Base-by-base conservation (phyloP, 2,797 vertebrate genomes). In the Ispidina picta region DNA sequence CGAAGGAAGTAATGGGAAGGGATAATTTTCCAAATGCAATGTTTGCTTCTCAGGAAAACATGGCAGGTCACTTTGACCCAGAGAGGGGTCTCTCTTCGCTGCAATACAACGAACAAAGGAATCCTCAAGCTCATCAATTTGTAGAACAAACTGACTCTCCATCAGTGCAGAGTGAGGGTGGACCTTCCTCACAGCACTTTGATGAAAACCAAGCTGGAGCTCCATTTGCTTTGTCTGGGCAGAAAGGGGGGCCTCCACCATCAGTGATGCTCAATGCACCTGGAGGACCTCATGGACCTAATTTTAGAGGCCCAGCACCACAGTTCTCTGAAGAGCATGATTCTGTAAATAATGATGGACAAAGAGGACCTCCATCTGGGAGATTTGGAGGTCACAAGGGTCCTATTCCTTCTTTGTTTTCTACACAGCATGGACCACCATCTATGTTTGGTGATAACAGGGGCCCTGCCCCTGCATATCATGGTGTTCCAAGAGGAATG, bases 301-400 rank as follows among this genome's bases (percentile, higher is more conserved):
- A 87, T 75, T 99, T 98, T 95, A 96, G 98, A 78, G 97, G 96
- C 19, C 92, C 89, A 0, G 92, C 98, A 55, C 97, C 98, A 35
- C 96, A 96, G 9, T 96, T 97, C 96, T 43, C 96, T n/a, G 98
- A 98, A 52, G 97, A 97, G 39, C 96, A 95, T 3, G 93, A 95
- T 64, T 97, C 97, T 49, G 84, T 81, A 58, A 96, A 91, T 55
- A 94, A 62, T 0, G 97, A 99, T 56, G 98, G 98, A 66, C 98
- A 98, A 76, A 98, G 97, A 86, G 98, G 92, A 31, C 96, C 98
- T 43, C 95, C 97, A 5, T 97, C 98, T 20, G 97, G 97, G 78
- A 97, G 98, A 92, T 99, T 98, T 69, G 96, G 97, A 71, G 97
- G 96, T 39, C 99, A 98, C 5, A 98, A 98, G 54, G 98, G 97